Evolutionary conservation across 2,113 vertebrate genomes (phyloP), one percentile per base, ranked within the genome.

Genomic region (Artemisiospiza belli): DNA sequence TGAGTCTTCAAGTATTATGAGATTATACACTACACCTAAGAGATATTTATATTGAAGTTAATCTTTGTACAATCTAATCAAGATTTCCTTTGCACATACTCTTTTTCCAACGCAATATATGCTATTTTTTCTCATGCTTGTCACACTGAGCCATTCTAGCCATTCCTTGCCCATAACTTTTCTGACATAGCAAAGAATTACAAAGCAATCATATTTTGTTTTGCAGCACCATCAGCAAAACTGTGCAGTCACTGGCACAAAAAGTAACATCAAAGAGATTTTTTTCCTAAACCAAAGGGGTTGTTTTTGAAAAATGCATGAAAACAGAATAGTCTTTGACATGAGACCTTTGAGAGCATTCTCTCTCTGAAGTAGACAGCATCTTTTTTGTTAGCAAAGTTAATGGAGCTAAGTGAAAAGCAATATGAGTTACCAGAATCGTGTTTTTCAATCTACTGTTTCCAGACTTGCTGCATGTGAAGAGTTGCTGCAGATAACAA

Each of bases 401-500:
- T 89, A 69, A 51, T 46, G 69, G 44, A 74, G 37, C 57, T 67
- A 67, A 70, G 46, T 87, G 43, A 74, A 92, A 95, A 87, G 55
- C 55, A 80, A 0, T 66, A 11, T 35, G 61, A 78, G 31, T 73
- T 95, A 73, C 49, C 24, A 37, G 70, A 76, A 31, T n/a, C 41
- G 11, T 85, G 17, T 33, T 93, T 88, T 76, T 69, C 67, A 15
- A 0, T 94, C 70, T 83, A 1, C 11, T 31, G 21, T 72, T 82
- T 85, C 35, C 66, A 90, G 78, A 55, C 16, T 11, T 6, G 5
- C 12, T 87, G 47, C 25, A 18, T 67, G 16, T 37, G 37, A 75
- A 21, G 85, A 82, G 25, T 52, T 78, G 47, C 30, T 72, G 33
- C 47, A 83, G 58, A 68, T 74, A 64, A 74, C 18, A 69, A 70